These are phyloP conservation scores for Corythornis cristatus DNA, from an alignment of 2,113 vertebrate genomes.

Conservation along the genomic window DNA sequence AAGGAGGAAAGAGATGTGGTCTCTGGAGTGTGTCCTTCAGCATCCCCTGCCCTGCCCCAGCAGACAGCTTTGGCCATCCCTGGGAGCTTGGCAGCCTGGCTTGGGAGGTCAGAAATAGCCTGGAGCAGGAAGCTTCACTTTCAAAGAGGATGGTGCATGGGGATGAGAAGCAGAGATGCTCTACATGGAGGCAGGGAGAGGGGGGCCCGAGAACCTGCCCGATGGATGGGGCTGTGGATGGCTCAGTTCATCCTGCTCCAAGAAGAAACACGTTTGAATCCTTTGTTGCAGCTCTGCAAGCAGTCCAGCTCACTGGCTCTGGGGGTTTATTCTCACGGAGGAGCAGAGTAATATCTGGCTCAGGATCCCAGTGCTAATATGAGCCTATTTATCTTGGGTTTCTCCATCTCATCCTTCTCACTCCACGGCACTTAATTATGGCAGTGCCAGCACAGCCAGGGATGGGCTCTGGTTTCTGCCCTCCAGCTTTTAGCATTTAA, in stretches of 20 bases:
- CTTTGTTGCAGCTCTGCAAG: slow-evolving; percentile 30
- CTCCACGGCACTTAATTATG: background rate
- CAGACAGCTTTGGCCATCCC: background rate
- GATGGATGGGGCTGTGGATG: background rate
- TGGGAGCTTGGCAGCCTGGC: background rate
- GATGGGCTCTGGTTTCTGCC: background rate
- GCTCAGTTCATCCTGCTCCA: slow-evolving; percentile 29
- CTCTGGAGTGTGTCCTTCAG: rapidly evolving
- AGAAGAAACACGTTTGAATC: slow-evolving; percentile 1
- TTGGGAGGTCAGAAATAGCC: slow-evolving; percentile 29
- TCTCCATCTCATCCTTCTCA: background rate
- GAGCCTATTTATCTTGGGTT: background rate
- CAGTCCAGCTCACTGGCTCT: background rate
- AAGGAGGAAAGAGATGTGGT: background rate
- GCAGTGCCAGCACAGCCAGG: background rate
- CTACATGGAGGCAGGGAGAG: background rate
- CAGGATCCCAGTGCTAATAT: background rate
- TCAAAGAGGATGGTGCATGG: slow-evolving; percentile 4
- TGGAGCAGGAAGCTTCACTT: slow-evolving; percentile 30
- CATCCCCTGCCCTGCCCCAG: background rate
- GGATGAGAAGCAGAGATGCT: slow-evolving; percentile 34
- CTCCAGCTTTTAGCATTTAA: background rate
- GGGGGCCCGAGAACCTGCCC: background rate
- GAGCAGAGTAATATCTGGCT: background rate
- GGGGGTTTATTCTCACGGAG: background rate